Base-by-base conservation (phyloP, 2,888 invertebrate species). In the Aphidius colemani region DNA sequence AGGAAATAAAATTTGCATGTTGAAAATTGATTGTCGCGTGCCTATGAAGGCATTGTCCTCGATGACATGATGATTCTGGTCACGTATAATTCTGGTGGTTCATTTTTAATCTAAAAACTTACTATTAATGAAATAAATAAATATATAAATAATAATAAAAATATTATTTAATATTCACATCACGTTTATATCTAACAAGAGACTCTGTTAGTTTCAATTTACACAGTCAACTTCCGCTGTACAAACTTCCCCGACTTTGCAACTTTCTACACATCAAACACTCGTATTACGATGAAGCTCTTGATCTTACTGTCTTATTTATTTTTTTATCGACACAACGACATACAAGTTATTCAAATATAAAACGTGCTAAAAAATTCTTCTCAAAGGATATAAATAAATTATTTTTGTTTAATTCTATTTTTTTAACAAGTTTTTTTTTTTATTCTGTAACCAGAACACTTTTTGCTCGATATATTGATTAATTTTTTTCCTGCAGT, bases 401-500 rank as follows among this genome's bases (percentile, higher is more conserved):
- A 30, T 30, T 30, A 18, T 18, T 18, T 18, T 18, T 18, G 2
- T 18, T 18, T 18, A 18, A 18, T 18, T 2, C 1, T 18, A 13
- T 30, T 5, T 30, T 30, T 30, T 30, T 5, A 30, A 2, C 30
- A 30, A 30, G 13, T 18, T 18, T 30, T 30, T 30, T 30, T 30
- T 30, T 30, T 5, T 30, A 30, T 30, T 30, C 30, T 4, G 10
- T 39, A 57, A 46, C 46, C 46, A 48, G 48, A 46, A 11, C 57
- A 40, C 13, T 2, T 46, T 57, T 30, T 72, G 72, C 64, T 78
- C 78, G 75, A 79, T 79, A 78, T 77, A 79, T 79, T 75, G 79
- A 79, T 76, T 68, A 66, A 48, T 56, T 57, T 46, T 50, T 65
- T 66, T 71, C 70, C 49, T 40, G 59, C 13, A 55, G 8, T 48